Percentiles rank a stretch among this genome's conserved stretches.
Conservation (phyloP, 2,113 vertebrate species). For the Bubalus kerabau region DNA sequence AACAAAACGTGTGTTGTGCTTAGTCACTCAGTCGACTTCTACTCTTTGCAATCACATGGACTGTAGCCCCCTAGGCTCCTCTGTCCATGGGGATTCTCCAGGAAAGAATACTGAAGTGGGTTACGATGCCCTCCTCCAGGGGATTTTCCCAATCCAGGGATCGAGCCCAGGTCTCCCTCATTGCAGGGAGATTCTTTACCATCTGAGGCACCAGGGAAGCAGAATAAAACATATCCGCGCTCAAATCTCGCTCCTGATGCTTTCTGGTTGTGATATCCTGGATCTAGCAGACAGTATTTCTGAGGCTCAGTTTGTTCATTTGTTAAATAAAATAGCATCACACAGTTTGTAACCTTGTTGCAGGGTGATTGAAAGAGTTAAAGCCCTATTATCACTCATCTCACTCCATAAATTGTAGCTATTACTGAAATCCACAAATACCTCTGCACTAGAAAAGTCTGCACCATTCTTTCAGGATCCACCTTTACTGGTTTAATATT, state of each 20-base stretch:
- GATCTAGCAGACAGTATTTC: neutral
- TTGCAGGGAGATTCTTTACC: neutral
- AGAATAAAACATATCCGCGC: neutral
- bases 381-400: neutral
- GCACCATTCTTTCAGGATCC: neutral
- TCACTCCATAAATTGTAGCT: neutral
- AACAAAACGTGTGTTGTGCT: neutral
- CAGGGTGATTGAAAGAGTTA: neutral
- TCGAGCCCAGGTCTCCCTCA: neutral
- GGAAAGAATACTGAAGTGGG: neutral
- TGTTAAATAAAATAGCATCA: neutral
- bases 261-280: neutral
- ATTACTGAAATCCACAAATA: neutral
- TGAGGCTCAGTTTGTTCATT: neutral
- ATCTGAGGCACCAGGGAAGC: neutral
- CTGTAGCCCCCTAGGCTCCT: neutral
- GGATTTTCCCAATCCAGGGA: neutral
- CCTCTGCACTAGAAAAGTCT: neutral
- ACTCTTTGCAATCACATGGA: neutral
- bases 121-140: rapidly evolving
- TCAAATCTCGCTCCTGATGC: neutral
- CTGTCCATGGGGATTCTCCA: neutral
- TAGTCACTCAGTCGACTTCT: neutral
- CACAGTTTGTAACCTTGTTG: neutral
- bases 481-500: neutral